Base-by-base conservation (phyloP, 2,113 vertebrate genomes). In the Sitta europaea region DNA sequence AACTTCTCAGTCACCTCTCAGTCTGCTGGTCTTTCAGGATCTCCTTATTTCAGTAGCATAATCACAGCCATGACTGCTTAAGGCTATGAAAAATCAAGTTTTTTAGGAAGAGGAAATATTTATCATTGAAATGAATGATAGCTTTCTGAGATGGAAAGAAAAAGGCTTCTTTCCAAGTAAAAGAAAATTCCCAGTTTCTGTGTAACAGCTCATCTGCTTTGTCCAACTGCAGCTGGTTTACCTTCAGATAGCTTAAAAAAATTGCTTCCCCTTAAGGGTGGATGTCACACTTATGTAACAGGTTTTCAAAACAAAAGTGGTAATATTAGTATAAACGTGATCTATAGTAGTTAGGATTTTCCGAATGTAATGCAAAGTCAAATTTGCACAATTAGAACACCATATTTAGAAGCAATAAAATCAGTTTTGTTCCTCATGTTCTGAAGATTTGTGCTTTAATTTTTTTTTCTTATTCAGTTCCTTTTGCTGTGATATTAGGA, bases 1-100 rank as follows among this genome's bases (percentile, higher is more conserved):
- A 95, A 68, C 87, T 88, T 92, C 23, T 68, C 91, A 92, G 94
- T 96, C 96, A 96, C 62, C 72, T 75, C 88, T 82, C 68, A 91
- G 81, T 73, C 87, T 94, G 63, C 84, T 77, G 25, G 47, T 88
- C 78, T 93, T 96, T 88, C 86, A 95, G 81, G 92, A 96, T 74
- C 24, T 92, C 66, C 88, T 68, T 71, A 28, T 45, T 83, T 88
- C 55, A 70, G 24, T 18, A 88, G 18, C 20, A 27, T 36, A 6
- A 4, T 62, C 58, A 74, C 45, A 84, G 25, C 70, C 11, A 16
- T 11, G 21, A 68, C 18, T 90, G 38, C 47, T 93, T 62, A 86
- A 80, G 38, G 48, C n/a, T 86, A 73, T 6, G 16, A 43, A 59
- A 73, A 65, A 58, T 38, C 50, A 23, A 48, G 5, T 31, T 50